A percentile compares a stretch with the other conserved stretches of the same genome.
Evolutionary conservation across 1,140 invertebrate species (phyloP).

Genomic region (Coenobita brevimanus): DNA sequence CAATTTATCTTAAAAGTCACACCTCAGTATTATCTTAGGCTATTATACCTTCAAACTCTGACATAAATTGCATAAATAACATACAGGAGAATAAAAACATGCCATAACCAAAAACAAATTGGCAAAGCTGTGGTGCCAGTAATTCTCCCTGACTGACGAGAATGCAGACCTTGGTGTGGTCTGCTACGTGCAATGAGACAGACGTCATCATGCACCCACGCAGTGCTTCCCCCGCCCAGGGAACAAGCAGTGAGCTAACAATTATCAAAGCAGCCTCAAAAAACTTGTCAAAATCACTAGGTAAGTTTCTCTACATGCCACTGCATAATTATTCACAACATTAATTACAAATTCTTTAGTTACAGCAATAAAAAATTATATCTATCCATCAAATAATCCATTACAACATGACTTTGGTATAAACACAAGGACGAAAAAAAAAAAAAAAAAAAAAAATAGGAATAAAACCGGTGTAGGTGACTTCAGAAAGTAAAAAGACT

Average conservation of each 20-base stretch:
- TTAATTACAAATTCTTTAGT: constrained; percentile 47
- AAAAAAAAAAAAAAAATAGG: neutral
- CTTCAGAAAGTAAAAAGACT: constrained; percentile 35
- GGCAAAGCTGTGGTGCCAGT: constrained; percentile 34
- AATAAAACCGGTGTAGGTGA: constrained; percentile 6
- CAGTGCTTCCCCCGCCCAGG: neutral
- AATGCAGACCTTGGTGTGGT: too few relatives aligned
- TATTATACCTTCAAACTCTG: too few relatives aligned
- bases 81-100: too few relatives aligned
- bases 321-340: constrained; percentile 44
- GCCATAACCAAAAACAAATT: constrained; percentile 41
- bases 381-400: constrained; percentile 44
- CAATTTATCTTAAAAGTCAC: too few relatives aligned
- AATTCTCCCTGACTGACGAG: too few relatives aligned
- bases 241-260: constrained; percentile 54
- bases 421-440: constrained; percentile 31
- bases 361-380: constrained; percentile 48
- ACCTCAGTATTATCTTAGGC: too few relatives aligned
- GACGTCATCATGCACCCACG: too few relatives aligned
- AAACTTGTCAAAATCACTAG: constrained; percentile 24
- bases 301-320: constrained; percentile 33
- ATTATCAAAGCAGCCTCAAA: constrained; percentile 49
- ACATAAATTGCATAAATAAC: too few relatives aligned
- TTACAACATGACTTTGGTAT: constrained; percentile 43
- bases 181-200: too few relatives aligned